Percentiles rank a stretch among this genome's conserved stretches.
phyloP scores from a whole-genome alignment of 2,888 invertebrate genomes.

The Drosophila anomelani region DNA sequence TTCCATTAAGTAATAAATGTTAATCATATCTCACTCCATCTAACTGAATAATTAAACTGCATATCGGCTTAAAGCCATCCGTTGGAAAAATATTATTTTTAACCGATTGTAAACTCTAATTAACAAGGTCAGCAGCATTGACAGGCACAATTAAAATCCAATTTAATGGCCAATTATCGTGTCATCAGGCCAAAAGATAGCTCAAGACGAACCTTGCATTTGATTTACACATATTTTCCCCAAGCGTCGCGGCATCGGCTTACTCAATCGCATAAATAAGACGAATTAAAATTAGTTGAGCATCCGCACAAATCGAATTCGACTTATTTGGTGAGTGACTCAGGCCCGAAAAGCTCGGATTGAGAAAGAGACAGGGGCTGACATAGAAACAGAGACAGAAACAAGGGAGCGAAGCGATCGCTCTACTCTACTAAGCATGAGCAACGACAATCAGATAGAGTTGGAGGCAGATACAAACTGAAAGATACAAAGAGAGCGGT shows the following conservation, averaged over 20 bases:
- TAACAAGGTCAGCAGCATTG: conserved; percentile 56
- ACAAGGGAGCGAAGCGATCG: conserved; percentile 27
- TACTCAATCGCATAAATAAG: conserved; percentile 56
- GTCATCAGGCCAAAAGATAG: conserved; percentile 32
- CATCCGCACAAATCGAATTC: conserved; percentile 57
- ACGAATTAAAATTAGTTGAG: conserved; percentile 57
- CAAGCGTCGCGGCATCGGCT: conserved; percentile 22
- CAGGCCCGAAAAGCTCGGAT: conserved; percentile 5
- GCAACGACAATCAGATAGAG: conserved; percentile 50
- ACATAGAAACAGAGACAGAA: conserved; percentile 10
- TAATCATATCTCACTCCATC: background rate
- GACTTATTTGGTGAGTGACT: conserved; percentile 63
- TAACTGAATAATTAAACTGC: conserved; percentile 11
- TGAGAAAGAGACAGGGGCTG: conserved; percentile 10
- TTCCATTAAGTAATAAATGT: background rate
- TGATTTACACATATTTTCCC: conserved; percentile 21
- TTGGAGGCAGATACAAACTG: conserved; percentile 12
- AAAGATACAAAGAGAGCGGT: background rate
- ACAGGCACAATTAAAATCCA: conserved; percentile 58
- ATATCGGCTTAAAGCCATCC: background rate
- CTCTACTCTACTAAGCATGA: conserved; percentile 65
- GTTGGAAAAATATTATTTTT: background rate
- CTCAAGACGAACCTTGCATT: conserved; percentile 17
- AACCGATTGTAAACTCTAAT: conserved; percentile 24
- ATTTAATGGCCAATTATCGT: conserved; percentile 64